A percentile compares a stretch with the other conserved stretches of the same genome.
phyloP scores from a whole-genome alignment of 2,113 vertebrate species.

The Carollia perspicillata region DNA sequence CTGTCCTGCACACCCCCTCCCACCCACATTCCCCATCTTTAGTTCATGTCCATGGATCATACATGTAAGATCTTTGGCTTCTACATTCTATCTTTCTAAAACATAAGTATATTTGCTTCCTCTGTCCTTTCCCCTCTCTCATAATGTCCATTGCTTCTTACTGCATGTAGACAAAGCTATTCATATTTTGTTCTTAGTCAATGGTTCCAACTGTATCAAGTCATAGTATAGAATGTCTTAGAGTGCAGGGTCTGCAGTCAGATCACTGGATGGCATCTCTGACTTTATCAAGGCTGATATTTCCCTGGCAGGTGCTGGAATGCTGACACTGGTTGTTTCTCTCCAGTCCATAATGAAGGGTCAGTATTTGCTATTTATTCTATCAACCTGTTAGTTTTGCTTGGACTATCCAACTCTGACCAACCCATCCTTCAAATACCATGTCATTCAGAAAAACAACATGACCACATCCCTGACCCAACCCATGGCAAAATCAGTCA shows the following conservation, averaged over 20 bases:
- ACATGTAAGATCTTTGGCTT: no score
- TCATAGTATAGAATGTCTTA: background rate
- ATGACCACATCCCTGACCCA: background rate
- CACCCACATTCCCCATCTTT: no score
- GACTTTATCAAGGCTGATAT: background rate
- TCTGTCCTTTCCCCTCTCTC: background rate
- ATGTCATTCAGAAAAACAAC: background rate
- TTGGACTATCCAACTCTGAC: background rate
- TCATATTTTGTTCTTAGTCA: background rate
- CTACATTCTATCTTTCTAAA: background rate
- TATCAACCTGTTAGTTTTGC: background rate
- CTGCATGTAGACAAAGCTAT: background rate
- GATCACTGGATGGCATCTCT: background rate
- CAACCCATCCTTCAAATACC: conserved; percentile 2
- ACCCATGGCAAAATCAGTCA: conserved; percentile 19
- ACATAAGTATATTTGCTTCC: background rate
- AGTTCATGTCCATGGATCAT: background rate
- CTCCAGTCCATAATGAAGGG: background rate
- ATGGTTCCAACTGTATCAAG: background rate
- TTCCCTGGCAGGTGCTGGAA: background rate
- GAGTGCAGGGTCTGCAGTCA: background rate
- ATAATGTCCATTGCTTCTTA: background rate
- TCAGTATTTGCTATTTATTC: background rate
- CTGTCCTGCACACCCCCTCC: no score
- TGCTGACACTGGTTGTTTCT: background rate